phyloP scores from a whole-genome alignment of 2,888 invertebrate species.

The Cantharis rustica region DNA sequence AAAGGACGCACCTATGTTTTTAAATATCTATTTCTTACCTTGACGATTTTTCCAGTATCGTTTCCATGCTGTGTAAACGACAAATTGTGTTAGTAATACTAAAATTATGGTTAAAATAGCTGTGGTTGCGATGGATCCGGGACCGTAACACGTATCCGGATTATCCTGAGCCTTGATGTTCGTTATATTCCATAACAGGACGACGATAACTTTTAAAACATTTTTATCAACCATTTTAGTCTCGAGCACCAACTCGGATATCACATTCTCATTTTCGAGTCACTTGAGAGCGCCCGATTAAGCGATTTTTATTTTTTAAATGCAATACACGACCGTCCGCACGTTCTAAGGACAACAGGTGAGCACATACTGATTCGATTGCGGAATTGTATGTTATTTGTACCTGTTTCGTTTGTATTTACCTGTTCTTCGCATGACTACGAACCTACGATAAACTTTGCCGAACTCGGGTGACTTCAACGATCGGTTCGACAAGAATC shows the following conservation, averaged over 20 bases:
- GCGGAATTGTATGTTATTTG: slow-evolving; percentile 1
- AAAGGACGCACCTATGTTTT: not conserved
- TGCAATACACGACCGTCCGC: not conserved
- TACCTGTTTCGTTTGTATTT: slow-evolving; percentile 1
- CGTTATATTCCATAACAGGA: not conserved
- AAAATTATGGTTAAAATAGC: slow-evolving; percentile 73
- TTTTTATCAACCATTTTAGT: not conserved
- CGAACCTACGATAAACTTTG: slow-evolving; percentile 1
- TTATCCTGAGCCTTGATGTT: slow-evolving; percentile 32
- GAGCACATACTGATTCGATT: not conserved
- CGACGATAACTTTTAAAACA: not conserved
- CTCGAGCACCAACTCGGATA: not conserved
- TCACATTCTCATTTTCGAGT: not conserved
- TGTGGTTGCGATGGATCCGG: slow-evolving; percentile 72
- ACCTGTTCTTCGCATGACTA: slow-evolving; percentile 2
- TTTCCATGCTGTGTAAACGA: slow-evolving; percentile 50
- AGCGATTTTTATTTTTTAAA: not conserved
- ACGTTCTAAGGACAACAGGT: not conserved
- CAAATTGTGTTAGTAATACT: slow-evolving; percentile 64
- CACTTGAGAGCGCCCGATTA: not conserved
- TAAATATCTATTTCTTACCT: slow-evolving; percentile 32
- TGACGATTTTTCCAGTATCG: slow-evolving; percentile 40
- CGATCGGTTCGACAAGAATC: not conserved
- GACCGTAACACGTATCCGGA: slow-evolving; percentile 62
- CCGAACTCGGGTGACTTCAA: not conserved